phyloP scores from a whole-genome alignment of 92 coral and sea anemone genomes.

The Phenganax stokvisi region DNA sequence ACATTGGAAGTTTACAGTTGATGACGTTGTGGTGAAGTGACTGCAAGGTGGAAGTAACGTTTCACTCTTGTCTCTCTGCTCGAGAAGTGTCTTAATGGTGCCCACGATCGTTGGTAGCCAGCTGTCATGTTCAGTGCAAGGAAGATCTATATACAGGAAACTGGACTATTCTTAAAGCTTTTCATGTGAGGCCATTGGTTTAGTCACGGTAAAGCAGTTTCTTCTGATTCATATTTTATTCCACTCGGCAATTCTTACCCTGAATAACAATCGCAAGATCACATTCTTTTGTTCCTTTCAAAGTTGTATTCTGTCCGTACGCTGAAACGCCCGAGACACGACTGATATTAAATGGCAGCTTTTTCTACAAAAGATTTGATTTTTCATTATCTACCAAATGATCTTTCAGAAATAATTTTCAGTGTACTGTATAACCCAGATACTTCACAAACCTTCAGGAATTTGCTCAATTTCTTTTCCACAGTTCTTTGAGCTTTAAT shows the following conservation, averaged over 20 bases:
- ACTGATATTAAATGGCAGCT: slow-evolving; percentile 74
- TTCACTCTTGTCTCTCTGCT: slow-evolving; percentile 56
- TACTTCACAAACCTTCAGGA: slow-evolving; percentile 61
- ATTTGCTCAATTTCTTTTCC: slow-evolving; percentile 63
- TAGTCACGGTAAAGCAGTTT: background rate
- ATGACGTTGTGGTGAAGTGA: slow-evolving; percentile 72
- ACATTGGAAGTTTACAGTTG: slow-evolving; percentile 73
- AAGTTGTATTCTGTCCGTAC: slow-evolving; percentile 72
- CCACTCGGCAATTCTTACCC: slow-evolving; percentile 43
- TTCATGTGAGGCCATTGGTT: background rate
- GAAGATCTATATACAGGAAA: slow-evolving; percentile 56
- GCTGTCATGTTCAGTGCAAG: slow-evolving; percentile 87
- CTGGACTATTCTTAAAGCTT: too few species aligned
- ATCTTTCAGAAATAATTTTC: background rate
- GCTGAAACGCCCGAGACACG: slow-evolving; percentile 76
- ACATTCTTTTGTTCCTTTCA: slow-evolving; percentile 59
- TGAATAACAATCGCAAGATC: slow-evolving; percentile 81
- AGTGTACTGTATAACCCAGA: background rate
- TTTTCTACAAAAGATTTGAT: slow-evolving; percentile 47
- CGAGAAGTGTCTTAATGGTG: slow-evolving; percentile 76
- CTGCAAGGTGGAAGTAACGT: slow-evolving; percentile 74
- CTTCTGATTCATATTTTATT: background rate
- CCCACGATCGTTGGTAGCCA: slow-evolving; percentile 94
- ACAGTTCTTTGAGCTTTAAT: slow-evolving; percentile 64
- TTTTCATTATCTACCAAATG: background rate